phyloP scores from a whole-genome alignment of 1,140 invertebrate genomes.

The Macrosteles quadrilineatus region DNA sequence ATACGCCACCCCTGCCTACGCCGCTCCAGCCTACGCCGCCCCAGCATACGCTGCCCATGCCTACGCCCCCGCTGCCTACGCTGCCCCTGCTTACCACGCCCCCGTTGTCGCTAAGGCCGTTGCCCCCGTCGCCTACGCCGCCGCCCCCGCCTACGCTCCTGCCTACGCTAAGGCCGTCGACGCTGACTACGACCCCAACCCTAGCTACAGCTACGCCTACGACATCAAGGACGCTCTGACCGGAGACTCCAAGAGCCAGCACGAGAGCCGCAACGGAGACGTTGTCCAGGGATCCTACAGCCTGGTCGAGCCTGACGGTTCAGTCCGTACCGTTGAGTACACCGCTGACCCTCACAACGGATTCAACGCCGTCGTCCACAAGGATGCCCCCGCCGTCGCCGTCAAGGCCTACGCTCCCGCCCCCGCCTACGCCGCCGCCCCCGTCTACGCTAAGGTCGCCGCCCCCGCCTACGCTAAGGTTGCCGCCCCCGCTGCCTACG shows the following conservation, averaged over 20 bases:
- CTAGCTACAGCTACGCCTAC: conserved; percentile 56
- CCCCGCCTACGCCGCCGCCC: conserved; percentile 43
- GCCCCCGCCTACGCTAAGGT: conserved; percentile 36
- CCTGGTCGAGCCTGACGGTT: conserved; percentile 52
- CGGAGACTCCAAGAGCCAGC: conserved; percentile 54
- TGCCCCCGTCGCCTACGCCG: conserved; percentile 36
- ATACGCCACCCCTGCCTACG: conserved; percentile 35
- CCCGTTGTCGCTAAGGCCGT: conserved; percentile 37
- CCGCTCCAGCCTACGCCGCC: conserved; percentile 37
- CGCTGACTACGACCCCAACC: conserved; percentile 45
- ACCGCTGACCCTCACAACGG: conserved; percentile 36
- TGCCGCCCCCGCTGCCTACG: conserved; percentile 40
- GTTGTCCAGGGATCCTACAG: conserved; percentile 41
- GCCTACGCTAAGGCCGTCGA: conserved; percentile 46
- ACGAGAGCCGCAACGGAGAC: no score
- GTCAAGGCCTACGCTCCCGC: conserved; percentile 38
- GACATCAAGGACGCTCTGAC: conserved; percentile 56
- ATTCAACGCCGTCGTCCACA: conserved; percentile 28
- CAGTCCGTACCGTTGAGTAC: conserved; percentile 39
- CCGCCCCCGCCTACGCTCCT: conserved; percentile 41
- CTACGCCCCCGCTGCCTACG: conserved; percentile 23
- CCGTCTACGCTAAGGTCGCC: conserved; percentile 26
- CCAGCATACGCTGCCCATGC: conserved; percentile 34
- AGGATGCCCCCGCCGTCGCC: conserved; percentile 21
- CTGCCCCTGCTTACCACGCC: conserved; percentile 34